A percentile compares a stretch with the other conserved stretches of the same genome.
Evolutionary conservation across 2,797 vertebrate genomes (phyloP).

Genomic region (Dromococcyx pavoninus): DNA sequence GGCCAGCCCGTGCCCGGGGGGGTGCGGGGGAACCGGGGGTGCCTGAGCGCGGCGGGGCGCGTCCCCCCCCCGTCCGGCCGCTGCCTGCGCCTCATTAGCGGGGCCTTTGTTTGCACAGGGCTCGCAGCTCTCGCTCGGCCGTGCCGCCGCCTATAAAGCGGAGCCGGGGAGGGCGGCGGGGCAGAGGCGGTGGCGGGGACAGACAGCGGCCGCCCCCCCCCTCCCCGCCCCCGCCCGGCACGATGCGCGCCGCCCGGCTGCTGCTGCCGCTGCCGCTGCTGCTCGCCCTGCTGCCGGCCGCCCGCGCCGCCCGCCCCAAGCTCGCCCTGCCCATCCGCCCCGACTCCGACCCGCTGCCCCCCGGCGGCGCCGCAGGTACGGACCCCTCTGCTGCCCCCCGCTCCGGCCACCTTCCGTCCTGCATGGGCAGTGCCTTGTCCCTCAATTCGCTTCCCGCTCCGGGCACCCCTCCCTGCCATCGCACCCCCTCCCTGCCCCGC

Average conservation of each 20-base stretch:
- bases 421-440: background rate
- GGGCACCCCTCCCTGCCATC: background rate
- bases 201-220: background rate
- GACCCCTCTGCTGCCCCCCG: background rate
- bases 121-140: conserved; percentile 33
- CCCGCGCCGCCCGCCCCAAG: conserved; percentile 76
- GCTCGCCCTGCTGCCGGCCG: conserved; percentile 48
- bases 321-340: conserved; percentile 90
- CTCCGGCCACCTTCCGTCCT: background rate
- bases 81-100: conserved; percentile 48
- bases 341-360: conserved; percentile 86
- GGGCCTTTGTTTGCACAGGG: conserved; percentile 57
- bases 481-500: no score
- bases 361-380: conserved; percentile 88
- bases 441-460: background rate
- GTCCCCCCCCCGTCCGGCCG: background rate
- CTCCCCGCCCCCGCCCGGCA: background rate
- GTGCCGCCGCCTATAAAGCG: conserved; percentile 58
- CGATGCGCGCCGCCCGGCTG: background rate
- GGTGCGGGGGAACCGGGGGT: background rate
- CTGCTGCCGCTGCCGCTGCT: background rate
- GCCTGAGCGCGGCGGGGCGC: background rate
- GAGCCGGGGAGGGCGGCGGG: conserved; percentile 9
- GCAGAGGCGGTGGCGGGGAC: conserved; percentile 21
- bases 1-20: background rate